Base-by-base conservation (phyloP, 2,797 vertebrate genomes). In the Crocodylus rhombifer region DNA sequence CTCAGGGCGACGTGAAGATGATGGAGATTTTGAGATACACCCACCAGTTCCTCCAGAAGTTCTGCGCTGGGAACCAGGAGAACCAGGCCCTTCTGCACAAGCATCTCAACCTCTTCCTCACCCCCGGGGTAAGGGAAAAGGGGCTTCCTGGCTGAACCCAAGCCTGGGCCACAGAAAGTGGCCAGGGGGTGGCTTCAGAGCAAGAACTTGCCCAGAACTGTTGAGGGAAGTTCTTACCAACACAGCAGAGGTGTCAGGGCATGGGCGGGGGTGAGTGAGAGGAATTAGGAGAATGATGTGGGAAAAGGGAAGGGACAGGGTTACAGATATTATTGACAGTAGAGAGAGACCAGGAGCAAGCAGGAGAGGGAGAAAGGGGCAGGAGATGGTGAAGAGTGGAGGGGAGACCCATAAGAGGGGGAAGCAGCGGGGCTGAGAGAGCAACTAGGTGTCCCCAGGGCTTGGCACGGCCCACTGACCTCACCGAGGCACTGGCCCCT, bases 1-100 rank as follows among this genome's bases (percentile, higher is more conserved):
- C 73, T 82, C 97, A 99, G 99, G 98, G 98, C 0, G 99, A 99
- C 20, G 93, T 97, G 95, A 99, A 99, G 98, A 99, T 99, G 99
- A 97, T 98, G 97, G 99, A 99, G 98, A 99, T 99, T 95, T 98
- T 99, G 95, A 99, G 97, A 92, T 98, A 98, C 97, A 99, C 99
- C 6, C 99, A 99, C 86, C 98, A 99, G 96, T 99, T 99, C 97
- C 98, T 99, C 81, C 99, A 99, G 97, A 99, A 99, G 97, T 99
- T 99, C 96, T 99, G 99, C 14, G 98, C 97, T 10, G 99, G 99
- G 91, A 99, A 99, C 95, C 98, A 99, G 55, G 99, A 99, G 97
- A 99, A 99, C 97, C 99, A 99, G 95, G 93, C 97, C 36, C 98
- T 99, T 84, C 98, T 99, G 88, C 99, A 99, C 96, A 99, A 99